Evolutionary conservation across 2,888 invertebrate species (phyloP), one percentile per base, ranked within the genome.

Genomic region (Leptura quadrifasciata): DNA sequence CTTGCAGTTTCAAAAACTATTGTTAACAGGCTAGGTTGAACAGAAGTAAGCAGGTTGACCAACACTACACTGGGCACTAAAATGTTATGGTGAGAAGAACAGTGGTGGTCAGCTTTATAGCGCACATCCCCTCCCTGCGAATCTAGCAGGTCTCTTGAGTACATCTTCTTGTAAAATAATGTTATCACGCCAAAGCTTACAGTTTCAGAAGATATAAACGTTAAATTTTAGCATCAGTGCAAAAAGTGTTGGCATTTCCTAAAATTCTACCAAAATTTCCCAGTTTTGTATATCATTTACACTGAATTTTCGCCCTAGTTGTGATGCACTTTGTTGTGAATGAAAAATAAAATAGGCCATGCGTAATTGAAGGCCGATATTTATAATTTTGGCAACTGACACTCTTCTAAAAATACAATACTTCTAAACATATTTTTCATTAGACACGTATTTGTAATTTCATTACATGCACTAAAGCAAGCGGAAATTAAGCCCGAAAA

Each of bases 71-170:
- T 80, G 82, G 81, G 75, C 82, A 85, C 85, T 82, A 76, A 76
- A 79, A 80, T 80, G 76, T 79, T 76, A 78, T 79, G 80, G 72
- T 77, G 79, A 78, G 83, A 80, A 80, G 52, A 77, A 72, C 79
- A 79, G 81, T 83, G 81, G 82, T 79, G 82, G 79, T 79, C 80
- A 75, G 79, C 80, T 85, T 83, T 85, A 85, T 85, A 85, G 81
- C 70, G 77, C 79, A 70, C 78, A 75, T 77, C 81, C 82, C 84
- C 82, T 78, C 80, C 79, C 78, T 70, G 73, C 74, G 75, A 64
- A 67, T 27, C 76, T 61, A 74, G 61, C 47, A 61, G 71, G 21
- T 52, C 61, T 71, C 71, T 54, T 71, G 52, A 61, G 54, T 71
- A 71, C 71, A 71, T 71, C 71, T 71, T 71, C 47, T 57, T 69